phyloP scores from a whole-genome alignment of 2,888 invertebrate genomes.

The Allophyes oxyacanthae region DNA sequence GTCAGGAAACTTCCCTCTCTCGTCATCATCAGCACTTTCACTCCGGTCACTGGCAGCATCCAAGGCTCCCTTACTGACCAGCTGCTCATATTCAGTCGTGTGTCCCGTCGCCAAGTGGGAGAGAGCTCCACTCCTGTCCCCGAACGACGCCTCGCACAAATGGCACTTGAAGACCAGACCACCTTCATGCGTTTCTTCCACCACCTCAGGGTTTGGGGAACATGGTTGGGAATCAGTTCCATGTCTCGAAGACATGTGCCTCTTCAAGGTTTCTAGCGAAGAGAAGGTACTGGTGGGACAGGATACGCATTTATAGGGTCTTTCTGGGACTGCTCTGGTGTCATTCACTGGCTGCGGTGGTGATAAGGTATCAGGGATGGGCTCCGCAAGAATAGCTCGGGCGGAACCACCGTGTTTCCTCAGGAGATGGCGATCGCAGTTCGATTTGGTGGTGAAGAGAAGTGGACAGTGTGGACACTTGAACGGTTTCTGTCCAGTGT shows the following conservation, averaged over 20 bases:
- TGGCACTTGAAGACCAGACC: slow-evolving; percentile 97
- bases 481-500: slow-evolving; percentile 98
- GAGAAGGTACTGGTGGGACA: slow-evolving; percentile 96
- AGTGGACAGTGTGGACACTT: slow-evolving; percentile 98
- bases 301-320: slow-evolving; percentile 93
- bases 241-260: slow-evolving; percentile 93
- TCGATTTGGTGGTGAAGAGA: slow-evolving; percentile 98
- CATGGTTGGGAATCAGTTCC: slow-evolving; percentile 84
- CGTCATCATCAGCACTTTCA: slow-evolving; percentile 91
- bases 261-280: slow-evolving; percentile 93
- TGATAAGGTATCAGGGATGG: slow-evolving; percentile 72
- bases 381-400: slow-evolving; percentile 80
- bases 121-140: slow-evolving; percentile 93
- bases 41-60: slow-evolving; percentile 89
- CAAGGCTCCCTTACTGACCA: slow-evolving; percentile 94
- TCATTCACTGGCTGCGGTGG: slow-evolving; percentile 74
- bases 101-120: slow-evolving; percentile 94
- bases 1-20: slow-evolving; percentile 94
- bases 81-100: slow-evolving; percentile 93
- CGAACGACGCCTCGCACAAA: slow-evolving; percentile 96
- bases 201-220: slow-evolving; percentile 75
- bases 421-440: slow-evolving; percentile 97
- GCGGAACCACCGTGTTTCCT: slow-evolving; percentile 93
- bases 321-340: slow-evolving; percentile 92
- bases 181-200: slow-evolving; percentile 79